Base-by-base conservation (phyloP, 2,888 invertebrate genomes). In the Priocnemis perturbator region DNA sequence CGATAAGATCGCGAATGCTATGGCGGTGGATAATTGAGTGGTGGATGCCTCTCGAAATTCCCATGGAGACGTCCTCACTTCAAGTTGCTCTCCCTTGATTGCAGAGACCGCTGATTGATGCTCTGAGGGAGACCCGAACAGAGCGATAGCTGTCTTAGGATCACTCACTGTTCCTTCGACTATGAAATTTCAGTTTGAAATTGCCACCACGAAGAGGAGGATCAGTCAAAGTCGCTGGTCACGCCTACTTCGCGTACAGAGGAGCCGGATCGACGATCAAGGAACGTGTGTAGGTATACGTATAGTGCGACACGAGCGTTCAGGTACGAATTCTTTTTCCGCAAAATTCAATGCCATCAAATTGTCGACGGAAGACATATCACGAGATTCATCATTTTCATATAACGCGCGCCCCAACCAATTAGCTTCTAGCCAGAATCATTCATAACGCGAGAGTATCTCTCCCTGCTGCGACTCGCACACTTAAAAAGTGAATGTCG, bases 11-110 rank as follows among this genome's bases (percentile, higher is more conserved):
- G 73, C 62, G 67, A 75, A 64, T 73, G 74, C 67, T 79, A 76
- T 65, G 72, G 71, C 69, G 63, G 65, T 61, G 58, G 70, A 73
- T 81, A 81, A 81, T 83, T 79, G 83, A 83, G 78, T 81, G 73
- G 73, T 69, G 76, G 79, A 82, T 83, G 76, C 81, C 78, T 74
- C 79, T 82, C 76, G 77, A 74, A 79, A 83, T 83, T 83, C 81
- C 81, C 79, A 82, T 75, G 75, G 83, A 82, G 78, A 81, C 78
- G 81, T 83, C 73, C 79, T 78, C 77, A 65, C 77, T 69, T 71
- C 71, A 68, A 77, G 76, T 78, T 71, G 70, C 75, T 75, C 74
- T 74, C 65, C 74, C 69, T 80, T 80, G 77, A 82, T 83, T 78
- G 74, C 75, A 67, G 70, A 72, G 74, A 69, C 74, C 65, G 75